Conservation (phyloP, 2,888 invertebrate genomes). For the Netelia melanura region DNA sequence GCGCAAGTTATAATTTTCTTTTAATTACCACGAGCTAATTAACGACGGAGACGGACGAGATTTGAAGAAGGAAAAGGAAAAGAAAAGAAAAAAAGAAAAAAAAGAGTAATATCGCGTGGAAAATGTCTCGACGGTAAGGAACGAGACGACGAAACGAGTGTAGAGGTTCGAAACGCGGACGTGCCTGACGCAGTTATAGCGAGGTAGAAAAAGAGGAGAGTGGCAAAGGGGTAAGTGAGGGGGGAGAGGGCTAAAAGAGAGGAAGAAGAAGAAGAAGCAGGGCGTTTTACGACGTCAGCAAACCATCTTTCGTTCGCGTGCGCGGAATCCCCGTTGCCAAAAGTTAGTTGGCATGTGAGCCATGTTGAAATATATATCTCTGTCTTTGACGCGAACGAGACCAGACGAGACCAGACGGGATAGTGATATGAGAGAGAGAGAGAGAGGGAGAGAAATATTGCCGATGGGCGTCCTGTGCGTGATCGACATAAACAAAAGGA, state of each 20-base stretch:
- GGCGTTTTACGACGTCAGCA: constrained; percentile 44
- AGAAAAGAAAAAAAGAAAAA: neutral
- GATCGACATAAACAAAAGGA: neutral
- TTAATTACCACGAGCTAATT: no score
- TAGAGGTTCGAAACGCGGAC: constrained; percentile 19
- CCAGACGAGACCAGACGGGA: neutral
- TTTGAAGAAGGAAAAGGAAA: no score
- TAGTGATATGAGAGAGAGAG: neutral
- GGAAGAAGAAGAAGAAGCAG: neutral
- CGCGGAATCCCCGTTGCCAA: constrained; percentile 32
- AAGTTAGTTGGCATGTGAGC: constrained; percentile 36
- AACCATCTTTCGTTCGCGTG: constrained; percentile 30
- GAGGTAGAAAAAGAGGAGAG: neutral
- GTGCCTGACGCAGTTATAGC: constrained; percentile 21
- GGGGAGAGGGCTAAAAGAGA: neutral
- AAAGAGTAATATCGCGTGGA: constrained; percentile 3
- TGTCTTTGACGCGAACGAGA: neutral
- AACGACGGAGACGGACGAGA: no score
- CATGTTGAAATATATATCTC: neutral
- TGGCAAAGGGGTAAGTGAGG: neutral
- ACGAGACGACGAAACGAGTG: constrained; percentile 14
- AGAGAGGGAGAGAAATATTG: neutral
- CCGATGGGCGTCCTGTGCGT: neutral
- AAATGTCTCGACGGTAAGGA: constrained; percentile 9
- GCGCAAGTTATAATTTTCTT: no score